phyloP scores from a whole-genome alignment of 2,113 vertebrate species.

The Epinephelus moara region DNA sequence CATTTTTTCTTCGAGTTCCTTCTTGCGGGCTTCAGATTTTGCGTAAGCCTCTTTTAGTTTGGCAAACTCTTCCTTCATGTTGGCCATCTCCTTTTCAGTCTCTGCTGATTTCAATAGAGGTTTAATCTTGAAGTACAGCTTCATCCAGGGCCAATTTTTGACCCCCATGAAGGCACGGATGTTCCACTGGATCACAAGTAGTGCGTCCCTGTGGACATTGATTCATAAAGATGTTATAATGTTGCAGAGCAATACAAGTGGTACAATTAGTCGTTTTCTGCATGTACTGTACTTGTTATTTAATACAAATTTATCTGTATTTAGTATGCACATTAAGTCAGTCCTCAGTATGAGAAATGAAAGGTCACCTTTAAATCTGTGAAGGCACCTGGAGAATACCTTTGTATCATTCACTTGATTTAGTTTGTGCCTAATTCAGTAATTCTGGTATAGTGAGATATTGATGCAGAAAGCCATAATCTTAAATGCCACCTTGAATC shows the following conservation, averaged over 20 bases:
- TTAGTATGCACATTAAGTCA: neutral
- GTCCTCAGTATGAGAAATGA: neutral
- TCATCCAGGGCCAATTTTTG: conserved; percentile 84
- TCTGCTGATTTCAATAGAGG: conserved; percentile 90
- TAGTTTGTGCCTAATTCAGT: neutral
- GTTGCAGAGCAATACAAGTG: neutral
- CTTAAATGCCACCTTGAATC: too few species aligned
- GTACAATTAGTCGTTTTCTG: too few species aligned
- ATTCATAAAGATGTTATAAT: neutral
- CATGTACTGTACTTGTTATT: too few species aligned
- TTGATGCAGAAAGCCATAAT: too few species aligned
- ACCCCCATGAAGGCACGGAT: too few species aligned
- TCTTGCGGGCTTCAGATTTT: conserved; percentile 88
- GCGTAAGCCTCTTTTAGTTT: conserved; percentile 87
- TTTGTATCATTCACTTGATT: neutral
- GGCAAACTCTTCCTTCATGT: conserved; percentile 85
- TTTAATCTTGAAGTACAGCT: conserved; percentile 92
- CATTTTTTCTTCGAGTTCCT: conserved; percentile 94
- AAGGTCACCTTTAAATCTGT: neutral
- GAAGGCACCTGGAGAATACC: neutral
- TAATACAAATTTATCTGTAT: neutral
- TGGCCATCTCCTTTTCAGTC: conserved; percentile 90
- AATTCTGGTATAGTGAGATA: too few species aligned
- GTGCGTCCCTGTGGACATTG: neutral
- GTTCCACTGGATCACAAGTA: too few species aligned